phyloP scores from a whole-genome alignment of 2,113 vertebrate genomes.

The Ceyx melanurus region DNA sequence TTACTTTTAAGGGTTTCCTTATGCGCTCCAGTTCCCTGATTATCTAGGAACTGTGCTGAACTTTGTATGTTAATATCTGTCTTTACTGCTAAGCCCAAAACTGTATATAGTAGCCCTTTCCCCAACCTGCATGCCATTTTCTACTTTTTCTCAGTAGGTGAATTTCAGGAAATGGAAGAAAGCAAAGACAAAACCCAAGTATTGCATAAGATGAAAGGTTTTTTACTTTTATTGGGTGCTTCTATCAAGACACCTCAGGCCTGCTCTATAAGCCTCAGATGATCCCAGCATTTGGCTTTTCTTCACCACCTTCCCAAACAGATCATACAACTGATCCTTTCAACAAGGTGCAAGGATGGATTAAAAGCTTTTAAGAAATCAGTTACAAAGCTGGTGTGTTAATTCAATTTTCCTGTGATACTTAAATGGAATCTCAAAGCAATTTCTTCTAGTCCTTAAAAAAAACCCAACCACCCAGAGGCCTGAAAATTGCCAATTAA shows the following conservation, averaged over 20 bases:
- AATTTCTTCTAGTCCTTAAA: not conserved
- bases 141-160: not conserved
- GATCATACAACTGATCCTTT: not conserved
- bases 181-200: not conserved
- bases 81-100: accelerated
- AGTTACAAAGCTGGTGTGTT: not conserved
- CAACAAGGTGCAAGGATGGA: not conserved
- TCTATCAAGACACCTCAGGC: not conserved
- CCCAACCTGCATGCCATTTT: too few species aligned
- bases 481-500: not conserved
- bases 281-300: not conserved
- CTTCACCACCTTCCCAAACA: not conserved
- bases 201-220: not conserved
- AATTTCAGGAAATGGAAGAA: not conserved
- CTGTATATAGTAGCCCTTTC: accelerated
- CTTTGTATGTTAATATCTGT: not conserved
- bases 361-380: not conserved
- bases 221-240: not conserved
- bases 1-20: not conserved
- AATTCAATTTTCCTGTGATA: not conserved
- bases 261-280: not conserved
- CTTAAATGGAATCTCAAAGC: not conserved
- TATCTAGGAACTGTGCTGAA: not conserved
- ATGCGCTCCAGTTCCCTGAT: not conserved
- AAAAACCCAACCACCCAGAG: not conserved